Base-by-base conservation (phyloP, 2,888 invertebrate species). In the Rhimphoctona megacephalus region DNA sequence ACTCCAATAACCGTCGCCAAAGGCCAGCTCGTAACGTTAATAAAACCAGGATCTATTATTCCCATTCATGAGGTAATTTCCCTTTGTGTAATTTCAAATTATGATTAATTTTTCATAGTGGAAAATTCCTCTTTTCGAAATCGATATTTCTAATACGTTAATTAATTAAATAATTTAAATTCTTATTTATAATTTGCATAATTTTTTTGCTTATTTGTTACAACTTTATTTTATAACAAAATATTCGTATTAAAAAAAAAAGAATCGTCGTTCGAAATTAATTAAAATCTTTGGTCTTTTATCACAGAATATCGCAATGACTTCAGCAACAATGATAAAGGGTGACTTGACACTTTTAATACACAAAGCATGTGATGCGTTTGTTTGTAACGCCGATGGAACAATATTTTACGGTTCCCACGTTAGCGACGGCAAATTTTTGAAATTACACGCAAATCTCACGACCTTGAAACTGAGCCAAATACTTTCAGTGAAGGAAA, bases 21-120 rank as follows among this genome's bases (percentile, higher is more conserved):
- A 36, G 85, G 87, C 9, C 83, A 91, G 39, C 83, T 89, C 8
- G 81, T 90, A 5, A 87, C 82, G 2, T 86, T 91, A 0, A 70
- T 91, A 19, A 83, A 89, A 70, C 91, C 91, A 8, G 90, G 90
- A 5, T 84, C 83, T 39, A 79, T 91, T 22, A 80, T 91, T 54
- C 89, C 91, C 9, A 11, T 90, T 11, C 90, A 91, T 66, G 54
- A 90, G 90, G 90, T 90, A 84, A 82, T 70, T 46, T 7, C 11
- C 22, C 11, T 22, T 39, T n/a, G n/a, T 25, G 19, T 2, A 76
- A 19, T 52, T 19, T 17, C 5, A 30, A 30, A 11, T 14, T 6
- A 11, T 61, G 6, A 17, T 6, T 30, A 1, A 0, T 6, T 6
- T 17, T 30, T 30, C 17, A 11, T 25, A 9, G 9, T 6, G 11